Conservation (phyloP, 1,140 invertebrate genomes). For the Ceratitis capitata region DNA sequence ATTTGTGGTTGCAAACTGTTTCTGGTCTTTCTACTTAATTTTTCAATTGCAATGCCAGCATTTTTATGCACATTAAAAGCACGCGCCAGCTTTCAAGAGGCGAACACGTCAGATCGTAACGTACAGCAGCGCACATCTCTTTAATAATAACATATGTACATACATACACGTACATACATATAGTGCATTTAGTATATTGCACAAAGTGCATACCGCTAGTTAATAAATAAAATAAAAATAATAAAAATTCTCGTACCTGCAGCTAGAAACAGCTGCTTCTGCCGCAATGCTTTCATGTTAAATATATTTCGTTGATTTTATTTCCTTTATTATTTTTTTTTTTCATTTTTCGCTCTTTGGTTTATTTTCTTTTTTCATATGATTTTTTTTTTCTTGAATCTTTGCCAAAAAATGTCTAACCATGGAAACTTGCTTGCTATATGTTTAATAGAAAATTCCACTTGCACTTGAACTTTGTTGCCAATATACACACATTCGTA, state of each 20-base stretch:
- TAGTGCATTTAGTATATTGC: background rate
- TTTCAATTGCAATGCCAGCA: background rate
- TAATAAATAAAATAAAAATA: background rate
- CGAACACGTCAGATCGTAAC: background rate
- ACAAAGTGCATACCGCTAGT: background rate
- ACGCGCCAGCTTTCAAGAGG: conserved; percentile 19
- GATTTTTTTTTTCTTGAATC: conserved; percentile 10
- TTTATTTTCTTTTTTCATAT: background rate
- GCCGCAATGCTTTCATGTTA: conserved; percentile 21
- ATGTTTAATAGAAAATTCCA: conserved; percentile 29
- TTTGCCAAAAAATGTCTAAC: background rate
- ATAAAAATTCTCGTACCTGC: conserved; percentile 13
- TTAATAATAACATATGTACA: background rate
- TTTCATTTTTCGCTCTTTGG: background rate
- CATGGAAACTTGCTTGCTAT: background rate
- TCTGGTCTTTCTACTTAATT: background rate
- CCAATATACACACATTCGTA: background rate
- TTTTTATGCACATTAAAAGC: conserved; percentile 6
- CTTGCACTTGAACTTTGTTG: conserved; percentile 34
- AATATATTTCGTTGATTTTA: too few species aligned
- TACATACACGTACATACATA: background rate
- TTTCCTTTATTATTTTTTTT: background rate
- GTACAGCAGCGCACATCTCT: background rate
- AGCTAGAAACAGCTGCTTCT: background rate
- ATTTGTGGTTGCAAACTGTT: background rate